A percentile compares a stretch with the other conserved stretches of the same genome.
Conservation (phyloP, 2,797 vertebrate genomes). For the Mustela erminea region DNA sequence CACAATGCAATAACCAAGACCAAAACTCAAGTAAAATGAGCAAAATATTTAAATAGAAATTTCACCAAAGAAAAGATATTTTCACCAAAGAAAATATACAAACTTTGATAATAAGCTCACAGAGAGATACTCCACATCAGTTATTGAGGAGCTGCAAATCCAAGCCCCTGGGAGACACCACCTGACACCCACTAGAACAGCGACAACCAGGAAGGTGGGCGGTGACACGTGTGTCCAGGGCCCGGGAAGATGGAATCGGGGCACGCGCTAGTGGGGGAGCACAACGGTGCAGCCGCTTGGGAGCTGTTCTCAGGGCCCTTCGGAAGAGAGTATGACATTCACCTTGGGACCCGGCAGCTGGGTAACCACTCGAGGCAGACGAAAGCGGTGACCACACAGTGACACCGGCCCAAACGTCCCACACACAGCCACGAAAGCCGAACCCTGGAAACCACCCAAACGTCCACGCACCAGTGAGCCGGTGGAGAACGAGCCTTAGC, state of each 20-base stretch:
- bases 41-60: background rate
- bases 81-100: background rate
- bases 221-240: background rate
- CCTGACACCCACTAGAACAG: background rate
- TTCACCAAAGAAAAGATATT: background rate
- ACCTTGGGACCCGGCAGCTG: background rate
- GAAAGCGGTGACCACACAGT: background rate
- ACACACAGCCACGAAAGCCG: too few species aligned
- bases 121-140: background rate
- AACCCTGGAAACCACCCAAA: background rate
- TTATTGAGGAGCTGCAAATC: background rate
- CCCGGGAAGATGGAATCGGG: background rate
- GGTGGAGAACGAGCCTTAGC: background rate
- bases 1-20: background rate
- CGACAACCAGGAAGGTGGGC: background rate
- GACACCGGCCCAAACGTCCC: background rate
- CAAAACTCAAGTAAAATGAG: background rate
- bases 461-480: accelerated
- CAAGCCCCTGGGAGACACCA: background rate
- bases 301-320: background rate
- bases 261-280: background rate
- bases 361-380: background rate
- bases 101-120: background rate
- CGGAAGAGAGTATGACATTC: background rate
- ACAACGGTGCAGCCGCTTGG: background rate